Percentiles rank a stretch among this genome's conserved stretches.
Evolutionary conservation across 1,140 invertebrate genomes (phyloP).

Genomic region (Dreissena rostriformis): DNA sequence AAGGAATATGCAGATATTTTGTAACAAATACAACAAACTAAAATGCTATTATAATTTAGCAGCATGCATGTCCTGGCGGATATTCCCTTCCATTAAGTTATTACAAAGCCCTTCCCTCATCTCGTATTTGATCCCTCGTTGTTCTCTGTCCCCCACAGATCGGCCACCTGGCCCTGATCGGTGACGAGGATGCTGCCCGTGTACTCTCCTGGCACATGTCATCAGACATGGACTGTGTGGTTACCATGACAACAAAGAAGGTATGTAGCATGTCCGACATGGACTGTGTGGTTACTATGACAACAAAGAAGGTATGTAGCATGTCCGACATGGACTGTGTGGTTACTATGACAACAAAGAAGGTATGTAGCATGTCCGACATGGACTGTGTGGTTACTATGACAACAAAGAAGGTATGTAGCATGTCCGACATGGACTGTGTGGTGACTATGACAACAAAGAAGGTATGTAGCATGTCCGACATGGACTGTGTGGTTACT

Average conservation of each 20-base stretch:
- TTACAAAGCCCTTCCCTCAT: no score
- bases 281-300: no score
- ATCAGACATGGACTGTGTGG: conserved; percentile 81
- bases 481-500: conserved; percentile 82
- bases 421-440: conserved; percentile 79
- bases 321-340: no score
- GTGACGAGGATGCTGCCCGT: conserved; percentile 76
- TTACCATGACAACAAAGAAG: conserved; percentile 78
- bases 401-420: conserved; percentile 77
- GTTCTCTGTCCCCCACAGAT: conserved; percentile 68
- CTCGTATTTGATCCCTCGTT: no score
- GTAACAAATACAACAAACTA: no score
- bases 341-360: no score
- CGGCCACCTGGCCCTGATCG: conserved; percentile 77
- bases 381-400: conserved; percentile 81
- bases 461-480: conserved; percentile 75
- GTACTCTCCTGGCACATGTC: conserved; percentile 82
- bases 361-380: no score
- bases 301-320: no score
- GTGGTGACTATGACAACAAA: conserved; percentile 78
- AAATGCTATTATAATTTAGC: no score
- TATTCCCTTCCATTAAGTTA: no score
- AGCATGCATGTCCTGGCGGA: no score
- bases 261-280: conserved; percentile 70
- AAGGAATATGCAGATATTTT: no score